Conservation (phyloP, 2,113 vertebrate species). For the Sisor rabdophorus region DNA sequence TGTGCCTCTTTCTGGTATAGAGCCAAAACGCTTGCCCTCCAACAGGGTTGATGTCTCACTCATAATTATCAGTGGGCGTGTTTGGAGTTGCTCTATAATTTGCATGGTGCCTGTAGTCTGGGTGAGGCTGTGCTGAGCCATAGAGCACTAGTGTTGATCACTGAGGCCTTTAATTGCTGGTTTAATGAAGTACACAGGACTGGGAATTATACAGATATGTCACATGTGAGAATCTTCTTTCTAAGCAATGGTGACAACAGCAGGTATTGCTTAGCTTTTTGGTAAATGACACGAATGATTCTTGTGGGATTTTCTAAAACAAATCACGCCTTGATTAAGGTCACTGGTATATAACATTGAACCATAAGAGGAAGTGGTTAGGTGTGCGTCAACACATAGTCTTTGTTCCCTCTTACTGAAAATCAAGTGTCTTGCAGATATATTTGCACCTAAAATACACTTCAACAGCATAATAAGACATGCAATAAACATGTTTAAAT, state of each 20-base stretch:
- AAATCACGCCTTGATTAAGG: slow-evolving; percentile 25
- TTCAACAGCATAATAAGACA: background rate
- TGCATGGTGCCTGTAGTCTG: slow-evolving; percentile 59
- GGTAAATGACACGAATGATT: background rate
- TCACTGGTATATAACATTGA: slow-evolving; percentile 8
- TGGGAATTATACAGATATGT: slow-evolving; percentile 37
- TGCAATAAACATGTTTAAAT: slow-evolving; percentile 6
- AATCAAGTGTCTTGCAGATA: slow-evolving; percentile 33
- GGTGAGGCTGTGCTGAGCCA: slow-evolving; percentile 41
- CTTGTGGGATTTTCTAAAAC: slow-evolving; percentile 8
- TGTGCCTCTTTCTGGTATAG: slow-evolving; percentile 34
- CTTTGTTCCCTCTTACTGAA: slow-evolving; percentile 39
- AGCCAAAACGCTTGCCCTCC: slow-evolving; percentile 18
- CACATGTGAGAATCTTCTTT: background rate
- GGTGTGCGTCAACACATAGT: slow-evolving; percentile 33
- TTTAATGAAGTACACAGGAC: slow-evolving; percentile 34
- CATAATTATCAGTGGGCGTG: slow-evolving; percentile 56
- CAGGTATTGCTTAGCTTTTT: background rate
- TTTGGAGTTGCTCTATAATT: slow-evolving; percentile 56
- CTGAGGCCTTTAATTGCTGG: slow-evolving; percentile 44
- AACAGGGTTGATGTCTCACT: slow-evolving; percentile 50
- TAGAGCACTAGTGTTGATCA: slow-evolving; percentile 43
- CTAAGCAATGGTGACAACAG: background rate
- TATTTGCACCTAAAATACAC: background rate
- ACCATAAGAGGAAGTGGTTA: slow-evolving; percentile 37